Percentiles rank a stretch among this genome's conserved stretches.
These are phyloP conservation scores for Nasonia giraulti DNA, from an alignment of 1,140 invertebrate genomes.

Conservation along the genomic window DNA sequence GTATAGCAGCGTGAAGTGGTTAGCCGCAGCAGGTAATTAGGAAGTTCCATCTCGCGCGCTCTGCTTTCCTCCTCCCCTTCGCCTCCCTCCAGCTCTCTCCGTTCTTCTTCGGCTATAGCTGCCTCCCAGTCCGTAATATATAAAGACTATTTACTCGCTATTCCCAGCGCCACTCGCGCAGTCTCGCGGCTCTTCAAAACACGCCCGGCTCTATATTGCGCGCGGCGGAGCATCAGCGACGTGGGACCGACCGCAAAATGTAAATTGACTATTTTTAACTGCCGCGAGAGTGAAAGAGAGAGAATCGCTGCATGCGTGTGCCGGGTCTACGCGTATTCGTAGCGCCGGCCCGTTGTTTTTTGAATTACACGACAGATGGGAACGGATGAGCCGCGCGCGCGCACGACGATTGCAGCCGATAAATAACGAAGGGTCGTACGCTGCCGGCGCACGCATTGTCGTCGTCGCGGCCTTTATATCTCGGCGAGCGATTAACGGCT, in stretches of 20 bases:
- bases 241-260: background rate
- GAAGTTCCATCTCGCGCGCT: slow-evolving; percentile 4
- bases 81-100: background rate
- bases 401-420: slow-evolving; percentile 5
- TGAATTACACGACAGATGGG: slow-evolving; percentile 21
- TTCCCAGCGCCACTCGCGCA: background rate
- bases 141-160: slow-evolving; percentile 17
- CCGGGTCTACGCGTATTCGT: background rate
- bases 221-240: no score
- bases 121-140: background rate
- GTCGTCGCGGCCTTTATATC: background rate
- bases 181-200: background rate
- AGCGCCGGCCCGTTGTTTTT: background rate
- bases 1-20: slow-evolving; percentile 12
- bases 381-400: background rate
- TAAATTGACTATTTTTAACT: slow-evolving; percentile 25
- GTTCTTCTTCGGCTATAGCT: background rate
- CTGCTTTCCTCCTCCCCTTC: background rate
- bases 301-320: background rate
- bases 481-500: slow-evolving; percentile 12
- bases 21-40: slow-evolving; percentile 32
- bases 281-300: no score
- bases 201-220: background rate
- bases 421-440: background rate
- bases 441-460: no score